Evolutionary conservation across 2,797 vertebrate species (phyloP), one percentile per base, ranked within the genome.

Genomic region (Austrolebias charrua): DNA sequence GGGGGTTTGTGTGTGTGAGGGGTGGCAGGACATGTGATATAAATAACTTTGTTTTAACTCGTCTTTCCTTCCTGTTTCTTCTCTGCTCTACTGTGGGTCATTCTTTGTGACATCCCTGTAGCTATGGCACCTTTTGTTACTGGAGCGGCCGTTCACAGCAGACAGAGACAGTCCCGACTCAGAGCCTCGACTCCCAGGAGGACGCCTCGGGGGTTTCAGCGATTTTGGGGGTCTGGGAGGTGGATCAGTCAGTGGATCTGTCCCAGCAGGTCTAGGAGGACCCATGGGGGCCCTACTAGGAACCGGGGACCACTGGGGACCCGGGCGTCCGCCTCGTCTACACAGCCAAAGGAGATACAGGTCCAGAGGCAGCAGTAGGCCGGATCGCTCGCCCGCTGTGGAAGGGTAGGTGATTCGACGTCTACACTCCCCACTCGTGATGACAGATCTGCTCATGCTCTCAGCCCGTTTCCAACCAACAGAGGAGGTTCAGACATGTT

Each of bases 301-400:
- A 58, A 77, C 83, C 1, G 88, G 79, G 31, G 96, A 98, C n/a
- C 93, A 95, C 54, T 96, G 95, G 95, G 94, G 94, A 28, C 92
- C 94, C 0, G 92, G 94, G 13, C 91, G 92, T 7, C 94, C 95
- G 14, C 93, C 95, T 2, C 93, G 96, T 46, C 81, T 96, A 74
- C 93, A 95, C 52, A 86, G 92, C 86, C 91, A 94, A 10, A 92
- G 95, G 78, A 87, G 96, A 79, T 96, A 94, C 76, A 82, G 96
- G 8, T 92, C 95, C 60, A 93, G 94, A 49, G 95, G 94, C 81
- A 96, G 93, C 82, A 93, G 92, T n/a, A 92, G 96, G 54, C 95
- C 96, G 0, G 96, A 97, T 66, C 92, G 95, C 55, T 98, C 96
- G 0, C 96, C 96, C 0, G 96, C 97, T 20, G 95, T 99, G 3